phyloP scores from a whole-genome alignment of 2,797 vertebrate species.

The Sparus aurata region DNA sequence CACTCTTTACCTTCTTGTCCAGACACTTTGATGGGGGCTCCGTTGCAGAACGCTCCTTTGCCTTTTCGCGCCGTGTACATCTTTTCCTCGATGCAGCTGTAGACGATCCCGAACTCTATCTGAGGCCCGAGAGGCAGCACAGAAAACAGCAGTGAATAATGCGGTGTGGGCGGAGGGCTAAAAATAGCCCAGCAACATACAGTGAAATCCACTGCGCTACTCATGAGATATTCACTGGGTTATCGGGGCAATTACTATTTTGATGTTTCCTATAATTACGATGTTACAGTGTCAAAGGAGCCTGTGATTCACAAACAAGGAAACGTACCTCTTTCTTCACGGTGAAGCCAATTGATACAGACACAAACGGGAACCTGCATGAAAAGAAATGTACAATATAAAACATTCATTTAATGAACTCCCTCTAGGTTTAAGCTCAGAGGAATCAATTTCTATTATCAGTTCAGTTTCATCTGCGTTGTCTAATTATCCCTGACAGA shows the following conservation, averaged over 20 bases:
- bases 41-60: slow-evolving; percentile 94
- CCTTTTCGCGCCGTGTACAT: slow-evolving; percentile 94
- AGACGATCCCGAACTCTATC: slow-evolving; percentile 96
- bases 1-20: slow-evolving; percentile 86
- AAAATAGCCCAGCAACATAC: slow-evolving; percentile 50
- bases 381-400: slow-evolving; percentile 43
- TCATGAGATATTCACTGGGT: slow-evolving; percentile 25
- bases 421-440: slow-evolving; percentile 63
- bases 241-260: slow-evolving; percentile 15
- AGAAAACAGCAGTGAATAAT: slow-evolving; percentile 35
- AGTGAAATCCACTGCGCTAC: background rate
- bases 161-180: slow-evolving; percentile 18
- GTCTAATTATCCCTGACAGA: slow-evolving; percentile 76
- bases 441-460: slow-evolving; percentile 75
- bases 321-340: slow-evolving; percentile 92
- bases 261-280: slow-evolving; percentile 36
- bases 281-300: slow-evolving; percentile 29
- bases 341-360: slow-evolving; percentile 94
- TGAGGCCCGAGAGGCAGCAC: slow-evolving; percentile 61
- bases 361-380: slow-evolving; percentile 94
- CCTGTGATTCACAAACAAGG: slow-evolving; percentile 23
- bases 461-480: slow-evolving; percentile 64
- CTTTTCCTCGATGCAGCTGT: slow-evolving; percentile 95
- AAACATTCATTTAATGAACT: slow-evolving; percentile 62
- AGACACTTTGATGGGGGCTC: slow-evolving; percentile 90